Evolutionary conservation across 1,140 invertebrate species (phyloP).

Genomic region (Drosophila tristis): DNA sequence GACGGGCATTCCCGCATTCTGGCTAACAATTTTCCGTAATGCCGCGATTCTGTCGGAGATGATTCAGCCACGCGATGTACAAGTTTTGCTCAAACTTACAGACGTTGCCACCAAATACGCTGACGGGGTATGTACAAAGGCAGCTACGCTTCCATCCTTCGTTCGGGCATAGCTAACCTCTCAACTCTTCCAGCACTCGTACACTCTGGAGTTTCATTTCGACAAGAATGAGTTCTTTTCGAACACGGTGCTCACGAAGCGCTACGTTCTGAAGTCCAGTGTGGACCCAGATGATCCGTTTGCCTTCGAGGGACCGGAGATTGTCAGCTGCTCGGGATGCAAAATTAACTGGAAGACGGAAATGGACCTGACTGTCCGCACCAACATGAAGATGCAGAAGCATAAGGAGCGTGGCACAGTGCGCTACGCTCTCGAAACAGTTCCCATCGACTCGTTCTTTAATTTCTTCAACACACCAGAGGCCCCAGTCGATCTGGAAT

Average conservation of each 20-base stretch:
- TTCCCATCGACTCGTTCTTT: constrained; percentile 98
- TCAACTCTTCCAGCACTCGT: constrained; percentile 83
- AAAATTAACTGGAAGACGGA: constrained; percentile 97
- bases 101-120: constrained; percentile 94
- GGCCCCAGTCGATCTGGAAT: constrained; percentile 84
- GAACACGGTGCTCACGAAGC: constrained; percentile 97
- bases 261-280: constrained; percentile 96
- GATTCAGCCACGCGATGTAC: constrained; percentile 97
- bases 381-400: constrained; percentile 99
- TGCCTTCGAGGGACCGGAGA: constrained; percentile 93
- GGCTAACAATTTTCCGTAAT: constrained; percentile 98
- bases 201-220: constrained; percentile 96
- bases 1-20: constrained; percentile 98
- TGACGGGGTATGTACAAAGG: constrained; percentile 84
- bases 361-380: constrained; percentile 98
- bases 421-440: constrained; percentile 96
- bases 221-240: constrained; percentile 97
- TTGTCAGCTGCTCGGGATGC: constrained; percentile 96
- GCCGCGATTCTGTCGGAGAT: constrained; percentile 95
- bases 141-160: neutral
- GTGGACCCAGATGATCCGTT: constrained; percentile 96
- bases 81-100: constrained; percentile 95
- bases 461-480: constrained; percentile 98
- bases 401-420: constrained; percentile 97
- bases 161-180: constrained; percentile 64